Evolutionary conservation across 2,888 invertebrate species (phyloP).

Genomic region (Colostygia pectinataria): DNA sequence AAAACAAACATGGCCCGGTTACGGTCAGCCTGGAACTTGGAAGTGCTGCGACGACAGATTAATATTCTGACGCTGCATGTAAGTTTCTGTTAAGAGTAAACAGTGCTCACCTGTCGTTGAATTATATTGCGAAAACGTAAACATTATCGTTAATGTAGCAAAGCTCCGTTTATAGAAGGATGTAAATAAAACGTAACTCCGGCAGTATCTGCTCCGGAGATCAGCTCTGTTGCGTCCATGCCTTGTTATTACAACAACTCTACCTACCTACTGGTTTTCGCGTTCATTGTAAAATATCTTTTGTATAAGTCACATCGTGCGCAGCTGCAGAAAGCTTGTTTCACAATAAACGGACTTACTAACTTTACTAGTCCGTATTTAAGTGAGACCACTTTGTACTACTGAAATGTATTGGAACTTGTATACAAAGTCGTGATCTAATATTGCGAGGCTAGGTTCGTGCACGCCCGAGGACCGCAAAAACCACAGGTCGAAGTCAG

Average conservation of each 20-base stretch:
- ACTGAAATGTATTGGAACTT: constrained; percentile 19
- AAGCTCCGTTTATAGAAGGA: constrained; percentile 28
- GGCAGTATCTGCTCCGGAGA: constrained; percentile 8
- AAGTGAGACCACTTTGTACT: constrained; percentile 19
- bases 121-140: constrained; percentile 54
- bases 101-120: constrained; percentile 60
- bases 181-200: constrained; percentile 30
- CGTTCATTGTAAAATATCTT: constrained; percentile 10
- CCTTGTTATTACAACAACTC: constrained; percentile 5
- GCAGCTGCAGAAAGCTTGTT: constrained; percentile 25
- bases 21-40: constrained; percentile 45
- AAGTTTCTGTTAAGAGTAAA: constrained; percentile 44
- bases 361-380: constrained; percentile 17
- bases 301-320: constrained; percentile 15
- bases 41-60: constrained; percentile 58
- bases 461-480: constrained; percentile 54
- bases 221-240: constrained; percentile 9
- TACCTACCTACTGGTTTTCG: constrained; percentile 10
- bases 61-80: constrained; percentile 52
- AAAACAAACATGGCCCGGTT: constrained; percentile 64
- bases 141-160: constrained; percentile 29
- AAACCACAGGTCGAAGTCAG: constrained; percentile 42
- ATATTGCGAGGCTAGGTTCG: constrained; percentile 34
- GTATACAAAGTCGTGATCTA: constrained; percentile 21
- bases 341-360: constrained; percentile 17